Evolutionary conservation across 2,888 invertebrate genomes (phyloP).

Genomic region (Dasypogon diadema): DNA sequence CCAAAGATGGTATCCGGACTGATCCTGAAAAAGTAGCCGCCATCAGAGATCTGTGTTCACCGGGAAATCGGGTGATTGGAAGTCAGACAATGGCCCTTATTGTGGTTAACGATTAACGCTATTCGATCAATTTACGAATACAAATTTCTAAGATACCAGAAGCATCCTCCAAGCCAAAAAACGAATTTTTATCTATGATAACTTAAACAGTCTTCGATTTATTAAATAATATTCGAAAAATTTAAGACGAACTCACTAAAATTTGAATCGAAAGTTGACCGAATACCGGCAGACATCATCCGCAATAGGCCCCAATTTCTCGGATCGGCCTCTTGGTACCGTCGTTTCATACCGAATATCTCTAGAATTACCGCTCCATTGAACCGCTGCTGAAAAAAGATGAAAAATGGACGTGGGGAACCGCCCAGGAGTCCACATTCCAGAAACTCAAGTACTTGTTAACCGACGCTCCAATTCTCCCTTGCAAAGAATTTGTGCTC

Average conservation of each 20-base stretch:
- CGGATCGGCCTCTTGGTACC: slow-evolving; percentile 6
- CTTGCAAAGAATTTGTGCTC: slow-evolving; percentile 1
- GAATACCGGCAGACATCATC: too few relatives aligned
- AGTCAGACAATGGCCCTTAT: slow-evolving; percentile 53
- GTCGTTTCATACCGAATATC: slow-evolving; percentile 19
- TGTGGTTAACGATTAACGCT: too few relatives aligned
- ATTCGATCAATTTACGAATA: too few relatives aligned
- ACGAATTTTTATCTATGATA: too few relatives aligned
- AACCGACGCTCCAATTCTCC: slow-evolving; percentile 1
- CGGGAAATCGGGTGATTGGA: too few relatives aligned
- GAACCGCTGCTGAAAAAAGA: slow-evolving; percentile 3
- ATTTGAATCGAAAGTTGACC: too few relatives aligned
- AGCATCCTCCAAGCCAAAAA: background rate
- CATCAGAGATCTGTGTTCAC: too few relatives aligned
- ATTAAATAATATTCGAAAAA: too few relatives aligned
- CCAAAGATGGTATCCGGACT: background rate
- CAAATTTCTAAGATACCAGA: too few relatives aligned
- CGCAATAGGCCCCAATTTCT: background rate
- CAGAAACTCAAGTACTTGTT: background rate
- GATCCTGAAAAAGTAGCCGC: slow-evolving; percentile 27
- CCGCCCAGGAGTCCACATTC: slow-evolving; percentile 5
- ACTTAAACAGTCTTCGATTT: too few relatives aligned
- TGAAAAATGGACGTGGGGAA: background rate
- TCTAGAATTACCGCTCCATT: background rate
- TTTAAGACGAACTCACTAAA: too few relatives aligned